These are phyloP conservation scores for Mnemiopsis leidyi DNA, from an alignment of 37 sponge, comb jelly and placozoan species.

Conservation along the genomic window DNA sequence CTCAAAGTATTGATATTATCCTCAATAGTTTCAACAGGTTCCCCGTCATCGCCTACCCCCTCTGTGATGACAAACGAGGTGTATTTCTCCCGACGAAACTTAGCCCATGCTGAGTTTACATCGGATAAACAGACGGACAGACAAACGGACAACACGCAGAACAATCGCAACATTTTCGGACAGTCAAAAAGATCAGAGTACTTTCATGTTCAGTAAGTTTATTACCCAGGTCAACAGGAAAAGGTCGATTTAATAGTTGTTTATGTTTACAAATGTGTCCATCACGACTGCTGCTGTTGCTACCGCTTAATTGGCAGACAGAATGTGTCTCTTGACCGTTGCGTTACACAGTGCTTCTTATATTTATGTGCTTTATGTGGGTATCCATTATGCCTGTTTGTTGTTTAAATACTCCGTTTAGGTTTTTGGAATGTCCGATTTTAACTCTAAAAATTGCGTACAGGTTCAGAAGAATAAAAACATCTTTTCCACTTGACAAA, in stretches of 20 bases:
- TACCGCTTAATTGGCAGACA: background rate
- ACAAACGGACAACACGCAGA: background rate
- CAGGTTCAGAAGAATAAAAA: no score
- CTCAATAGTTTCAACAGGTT: background rate
- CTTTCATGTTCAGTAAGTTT: background rate
- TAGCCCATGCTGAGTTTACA: background rate
- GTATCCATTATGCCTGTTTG: no score
- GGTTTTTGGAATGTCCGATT: no score
- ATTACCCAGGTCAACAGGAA: background rate
- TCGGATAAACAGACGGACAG: background rate
- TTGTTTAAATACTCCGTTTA: no score
- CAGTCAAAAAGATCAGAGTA: no score
- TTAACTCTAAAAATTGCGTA: no score
- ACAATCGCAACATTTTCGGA: slow-evolving; percentile 12
- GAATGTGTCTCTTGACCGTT: background rate
- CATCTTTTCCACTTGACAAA: no score
- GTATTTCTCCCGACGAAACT: background rate
- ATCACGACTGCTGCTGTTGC: background rate
- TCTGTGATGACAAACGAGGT: background rate
- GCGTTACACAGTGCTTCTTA: background rate
- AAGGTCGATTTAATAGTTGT: background rate
- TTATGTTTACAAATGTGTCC: background rate
- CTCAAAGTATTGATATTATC: background rate
- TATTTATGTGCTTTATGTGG: no score
- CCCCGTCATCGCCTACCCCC: slow-evolving; percentile 1